phyloP scores from a whole-genome alignment of 1,140 invertebrate species.

The Temnothorax curvispinosus region DNA sequence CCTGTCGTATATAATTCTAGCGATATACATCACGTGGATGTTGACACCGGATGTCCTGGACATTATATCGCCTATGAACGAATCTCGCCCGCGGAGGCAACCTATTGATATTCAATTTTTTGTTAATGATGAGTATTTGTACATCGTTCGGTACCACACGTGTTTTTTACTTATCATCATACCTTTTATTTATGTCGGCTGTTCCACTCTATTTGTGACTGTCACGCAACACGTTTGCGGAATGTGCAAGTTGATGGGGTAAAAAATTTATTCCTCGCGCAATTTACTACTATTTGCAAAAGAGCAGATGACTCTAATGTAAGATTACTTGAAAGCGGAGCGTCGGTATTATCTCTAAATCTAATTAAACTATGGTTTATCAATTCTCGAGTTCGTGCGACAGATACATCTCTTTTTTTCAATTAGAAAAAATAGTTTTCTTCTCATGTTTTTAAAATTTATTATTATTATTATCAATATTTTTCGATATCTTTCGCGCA shows the following conservation, averaged over 20 bases:
- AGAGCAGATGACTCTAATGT: background rate
- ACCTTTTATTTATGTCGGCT: background rate
- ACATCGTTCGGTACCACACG: background rate
- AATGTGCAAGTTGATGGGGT: conserved; percentile 27
- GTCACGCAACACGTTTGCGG: conserved; percentile 21
- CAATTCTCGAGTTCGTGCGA: background rate
- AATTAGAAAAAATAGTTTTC: background rate
- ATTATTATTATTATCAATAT: background rate
- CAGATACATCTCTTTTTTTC: background rate
- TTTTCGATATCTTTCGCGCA: background rate
- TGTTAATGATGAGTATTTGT: background rate
- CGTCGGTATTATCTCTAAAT: background rate
- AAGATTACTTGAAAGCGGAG: background rate
- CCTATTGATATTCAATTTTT: background rate
- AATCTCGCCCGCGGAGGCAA: background rate
- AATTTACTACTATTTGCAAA: conserved; percentile 17
- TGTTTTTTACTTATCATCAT: accelerated
- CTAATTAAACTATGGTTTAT: background rate
- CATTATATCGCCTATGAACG: conserved; percentile 6
- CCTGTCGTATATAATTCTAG: background rate
- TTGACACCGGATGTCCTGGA: conserved; percentile 22
- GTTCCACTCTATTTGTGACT: background rate
- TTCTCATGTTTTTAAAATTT: background rate
- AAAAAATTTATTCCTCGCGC: background rate
- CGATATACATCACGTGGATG: background rate